Conservation (phyloP, 2,113 vertebrate species). For the Oreochromis aureus region DNA sequence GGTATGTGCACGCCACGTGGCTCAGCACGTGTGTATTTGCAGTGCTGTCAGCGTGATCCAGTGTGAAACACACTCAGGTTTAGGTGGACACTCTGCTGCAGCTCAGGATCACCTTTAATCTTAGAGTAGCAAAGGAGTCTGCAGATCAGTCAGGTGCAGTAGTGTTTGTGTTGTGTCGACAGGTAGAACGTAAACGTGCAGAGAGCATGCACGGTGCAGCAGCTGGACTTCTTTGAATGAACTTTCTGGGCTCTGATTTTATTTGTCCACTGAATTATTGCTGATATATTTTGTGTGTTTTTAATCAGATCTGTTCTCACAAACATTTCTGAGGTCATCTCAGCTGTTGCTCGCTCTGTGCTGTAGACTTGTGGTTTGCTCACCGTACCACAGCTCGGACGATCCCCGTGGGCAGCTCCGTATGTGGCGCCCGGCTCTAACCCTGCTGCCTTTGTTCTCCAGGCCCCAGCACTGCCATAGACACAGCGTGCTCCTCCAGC, state of each 20-base stretch:
- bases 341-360: not conserved
- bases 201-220: not conserved
- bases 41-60: not conserved
- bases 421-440: not conserved
- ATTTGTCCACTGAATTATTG: not conserved
- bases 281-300: not conserved
- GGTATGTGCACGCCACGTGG: constrained; percentile 64
- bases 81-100: not conserved
- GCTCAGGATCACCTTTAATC: not conserved
- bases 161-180: not conserved
- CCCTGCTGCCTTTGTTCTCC: not conserved
- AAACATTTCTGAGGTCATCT: not conserved
- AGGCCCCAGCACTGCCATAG: constrained; percentile 91
- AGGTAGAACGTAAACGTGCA: not conserved
- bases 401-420: not conserved
- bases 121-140: not conserved
- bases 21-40: not conserved
- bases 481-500: constrained; percentile 95
- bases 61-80: not conserved
- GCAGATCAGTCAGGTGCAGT: not conserved
- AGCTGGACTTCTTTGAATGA: not conserved
- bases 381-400: not conserved
- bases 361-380: not conserved
- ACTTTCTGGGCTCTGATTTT: not conserved
- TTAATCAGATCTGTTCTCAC: not conserved